phyloP scores from a whole-genome alignment of 2,888 invertebrate species.

The Molanna angustata region DNA sequence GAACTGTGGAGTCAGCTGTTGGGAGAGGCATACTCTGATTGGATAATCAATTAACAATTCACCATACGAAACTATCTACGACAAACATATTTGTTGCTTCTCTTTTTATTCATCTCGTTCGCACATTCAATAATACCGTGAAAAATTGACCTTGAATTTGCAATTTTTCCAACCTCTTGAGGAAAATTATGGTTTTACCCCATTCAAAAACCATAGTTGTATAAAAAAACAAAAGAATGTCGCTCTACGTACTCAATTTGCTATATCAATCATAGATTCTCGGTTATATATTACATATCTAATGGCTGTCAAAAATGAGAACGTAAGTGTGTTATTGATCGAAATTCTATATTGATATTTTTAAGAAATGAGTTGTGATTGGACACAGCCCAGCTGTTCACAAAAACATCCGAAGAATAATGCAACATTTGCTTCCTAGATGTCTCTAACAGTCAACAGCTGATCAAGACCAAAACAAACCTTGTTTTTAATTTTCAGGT shows the following conservation, averaged over 20 bases:
- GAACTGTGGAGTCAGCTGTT: constrained; percentile 44
- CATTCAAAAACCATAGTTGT: constrained; percentile 39
- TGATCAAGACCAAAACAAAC: constrained; percentile 22
- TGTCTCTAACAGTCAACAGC: constrained; percentile 42
- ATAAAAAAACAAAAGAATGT: no score
- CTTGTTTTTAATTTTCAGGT: neutral
- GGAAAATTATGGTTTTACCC: constrained; percentile 1
- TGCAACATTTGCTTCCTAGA: constrained; percentile 22
- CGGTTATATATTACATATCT: no score
- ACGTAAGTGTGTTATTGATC: constrained; percentile 41
- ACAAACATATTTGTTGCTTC: neutral
- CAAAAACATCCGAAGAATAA: constrained; percentile 39
- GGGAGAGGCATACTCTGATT: constrained; percentile 45
- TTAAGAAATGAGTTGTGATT: constrained; percentile 40
- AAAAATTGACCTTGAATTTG: constrained; percentile 39
- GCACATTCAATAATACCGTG: constrained; percentile 38
- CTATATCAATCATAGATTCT: no score
- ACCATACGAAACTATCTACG: constrained; percentile 1
- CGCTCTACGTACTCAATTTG: no score
- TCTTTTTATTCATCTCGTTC: constrained; percentile 36
- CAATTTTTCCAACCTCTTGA: constrained; percentile 40
- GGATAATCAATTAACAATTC: constrained; percentile 51
- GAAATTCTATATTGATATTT: constrained; percentile 43
- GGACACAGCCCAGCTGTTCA: constrained; percentile 52
- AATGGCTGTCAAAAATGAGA: constrained; percentile 46